These are phyloP conservation scores for Megaptera novaeangliae DNA, from an alignment of 2,113 vertebrate species.

Conservation along the genomic window DNA sequence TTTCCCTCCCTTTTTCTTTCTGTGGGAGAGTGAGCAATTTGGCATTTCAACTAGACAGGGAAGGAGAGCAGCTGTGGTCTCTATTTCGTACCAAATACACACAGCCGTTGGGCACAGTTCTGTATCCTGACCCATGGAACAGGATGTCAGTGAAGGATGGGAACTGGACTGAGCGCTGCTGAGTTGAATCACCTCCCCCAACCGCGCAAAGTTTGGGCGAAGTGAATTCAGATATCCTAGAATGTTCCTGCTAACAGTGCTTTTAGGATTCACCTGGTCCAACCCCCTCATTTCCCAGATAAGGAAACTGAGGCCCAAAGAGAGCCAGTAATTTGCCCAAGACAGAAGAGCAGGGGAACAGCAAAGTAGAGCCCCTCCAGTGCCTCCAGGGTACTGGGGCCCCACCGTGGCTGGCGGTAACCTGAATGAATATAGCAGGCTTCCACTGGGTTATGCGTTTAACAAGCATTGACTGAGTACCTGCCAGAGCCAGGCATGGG, in stretches of 20 bases:
- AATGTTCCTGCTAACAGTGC: background rate
- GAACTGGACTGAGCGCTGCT: background rate
- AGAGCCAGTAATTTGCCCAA: background rate
- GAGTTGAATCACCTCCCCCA: background rate
- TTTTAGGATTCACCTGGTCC: background rate
- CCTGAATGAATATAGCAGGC: background rate
- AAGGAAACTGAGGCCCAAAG: background rate
- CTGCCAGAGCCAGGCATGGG: background rate
- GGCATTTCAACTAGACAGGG: slow-evolving; percentile 42
- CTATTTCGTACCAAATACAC: slow-evolving; percentile 36
- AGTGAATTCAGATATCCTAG: background rate
- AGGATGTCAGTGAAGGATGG: background rate
- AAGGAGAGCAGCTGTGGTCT: background rate
- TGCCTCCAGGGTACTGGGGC: background rate
- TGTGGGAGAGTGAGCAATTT: slow-evolving; percentile 64
- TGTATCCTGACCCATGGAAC: background rate
- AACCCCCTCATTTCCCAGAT: background rate
- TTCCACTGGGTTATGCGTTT: background rate
- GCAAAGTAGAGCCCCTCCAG: background rate
- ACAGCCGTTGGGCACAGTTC: background rate
- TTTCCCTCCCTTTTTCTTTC: background rate
- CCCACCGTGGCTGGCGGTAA: background rate
- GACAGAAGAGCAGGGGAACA: background rate
- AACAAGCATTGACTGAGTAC: background rate
- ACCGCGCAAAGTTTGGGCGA: background rate